Percentiles rank a stretch among this genome's conserved stretches.
phyloP scores from a whole-genome alignment of 2,888 invertebrate species.

The Prenolepis imparis region DNA sequence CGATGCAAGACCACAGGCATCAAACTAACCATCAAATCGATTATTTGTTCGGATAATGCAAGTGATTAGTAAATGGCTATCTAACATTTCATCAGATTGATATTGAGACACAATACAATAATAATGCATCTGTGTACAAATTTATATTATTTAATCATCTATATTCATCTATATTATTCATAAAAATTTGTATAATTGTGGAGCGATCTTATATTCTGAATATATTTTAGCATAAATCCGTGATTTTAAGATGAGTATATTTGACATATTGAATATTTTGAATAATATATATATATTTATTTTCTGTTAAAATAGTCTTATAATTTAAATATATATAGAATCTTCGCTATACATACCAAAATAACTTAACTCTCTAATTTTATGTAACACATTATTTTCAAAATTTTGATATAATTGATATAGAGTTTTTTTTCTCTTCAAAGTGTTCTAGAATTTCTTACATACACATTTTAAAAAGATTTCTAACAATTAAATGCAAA shows the following conservation, averaged over 20 bases:
- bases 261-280: background rate
- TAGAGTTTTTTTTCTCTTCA: background rate
- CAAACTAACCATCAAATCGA: slow-evolving; percentile 7
- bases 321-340: background rate
- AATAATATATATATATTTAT: background rate
- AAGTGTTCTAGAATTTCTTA: background rate
- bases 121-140: background rate
- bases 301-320: background rate
- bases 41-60: background rate
- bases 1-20: background rate
- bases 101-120: slow-evolving; percentile 4
- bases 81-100: background rate
- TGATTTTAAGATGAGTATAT: background rate
- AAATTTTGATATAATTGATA: background rate
- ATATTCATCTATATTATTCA: slow-evolving; percentile 13
- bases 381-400: background rate
- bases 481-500: background rate
- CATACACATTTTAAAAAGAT: background rate
- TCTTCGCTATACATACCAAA: background rate
- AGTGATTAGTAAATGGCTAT: slow-evolving; percentile 11
- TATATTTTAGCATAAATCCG: background rate
- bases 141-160: background rate
- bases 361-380: background rate
- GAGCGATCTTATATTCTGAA: background rate
- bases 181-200: background rate